phyloP scores from a whole-genome alignment of 2,888 invertebrate species.

The Brenthis hecate region DNA sequence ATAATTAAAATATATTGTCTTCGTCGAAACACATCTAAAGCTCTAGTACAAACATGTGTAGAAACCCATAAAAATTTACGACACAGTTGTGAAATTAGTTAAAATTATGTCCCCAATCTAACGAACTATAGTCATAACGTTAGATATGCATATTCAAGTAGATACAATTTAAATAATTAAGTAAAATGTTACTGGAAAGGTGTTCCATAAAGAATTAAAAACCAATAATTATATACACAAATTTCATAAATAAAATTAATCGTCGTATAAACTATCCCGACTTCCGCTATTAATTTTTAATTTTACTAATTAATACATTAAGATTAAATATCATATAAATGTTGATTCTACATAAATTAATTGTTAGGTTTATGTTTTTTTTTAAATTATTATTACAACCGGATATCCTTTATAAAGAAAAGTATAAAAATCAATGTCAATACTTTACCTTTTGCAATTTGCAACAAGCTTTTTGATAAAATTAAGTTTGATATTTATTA shows the following conservation, averaged over 20 bases:
- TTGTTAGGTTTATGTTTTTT: constrained; percentile 8
- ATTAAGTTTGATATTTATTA: too few species aligned
- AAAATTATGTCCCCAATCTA: constrained; percentile 10
- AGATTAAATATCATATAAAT: constrained; percentile 6
- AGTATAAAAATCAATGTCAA: constrained; percentile 9
- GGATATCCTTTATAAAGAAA: constrained; percentile 22
- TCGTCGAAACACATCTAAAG: background rate
- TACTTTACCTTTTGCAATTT: constrained; percentile 3
- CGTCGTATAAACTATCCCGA: constrained; percentile 25
- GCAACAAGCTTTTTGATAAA: background rate
- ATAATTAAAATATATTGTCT: constrained; percentile 12
- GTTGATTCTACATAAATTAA: constrained; percentile 15
- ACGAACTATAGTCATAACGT: background rate
- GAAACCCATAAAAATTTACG: constrained; percentile 11
- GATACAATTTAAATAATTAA: constrained; percentile 8
- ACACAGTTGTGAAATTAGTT: constrained; percentile 14
- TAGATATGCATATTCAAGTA: constrained; percentile 12
- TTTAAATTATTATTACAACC: constrained; percentile 19
- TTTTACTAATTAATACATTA: constrained; percentile 32
- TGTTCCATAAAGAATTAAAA: constrained; percentile 29
- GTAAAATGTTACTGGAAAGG: constrained; percentile 21
- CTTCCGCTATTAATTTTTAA: constrained; percentile 29
- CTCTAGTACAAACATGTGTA: constrained; percentile 11
- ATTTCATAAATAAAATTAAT: constrained; percentile 27
- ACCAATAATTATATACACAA: constrained; percentile 16